Conservation (phyloP, 2,888 invertebrate species). For the Charanyca ferruginea region DNA sequence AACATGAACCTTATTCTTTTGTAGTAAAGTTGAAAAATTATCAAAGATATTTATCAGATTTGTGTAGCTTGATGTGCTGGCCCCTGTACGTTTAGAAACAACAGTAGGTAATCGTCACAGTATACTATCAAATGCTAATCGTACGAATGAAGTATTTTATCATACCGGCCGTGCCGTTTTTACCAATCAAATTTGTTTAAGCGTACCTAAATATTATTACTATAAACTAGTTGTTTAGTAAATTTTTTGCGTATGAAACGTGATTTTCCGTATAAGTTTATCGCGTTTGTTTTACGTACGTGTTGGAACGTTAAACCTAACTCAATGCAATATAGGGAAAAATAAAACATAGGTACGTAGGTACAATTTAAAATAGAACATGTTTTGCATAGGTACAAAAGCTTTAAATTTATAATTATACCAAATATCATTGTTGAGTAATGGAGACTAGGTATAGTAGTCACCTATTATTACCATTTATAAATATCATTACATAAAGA, state of each 20-base stretch:
- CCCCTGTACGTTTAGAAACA: too few species aligned
- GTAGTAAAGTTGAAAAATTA: too few species aligned
- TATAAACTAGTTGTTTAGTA: constrained; percentile 19
- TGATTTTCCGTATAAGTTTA: constrained; percentile 34
- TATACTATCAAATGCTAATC: constrained; percentile 6
- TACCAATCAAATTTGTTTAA: constrained; percentile 3
- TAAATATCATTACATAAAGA: too few species aligned
- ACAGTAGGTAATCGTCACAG: too few species aligned
- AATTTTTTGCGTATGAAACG: constrained; percentile 27
- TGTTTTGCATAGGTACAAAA: constrained; percentile 1
- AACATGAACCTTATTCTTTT: too few species aligned
- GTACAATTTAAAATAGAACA: too few species aligned
- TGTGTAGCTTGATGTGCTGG: too few species aligned
- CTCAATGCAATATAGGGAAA: not conserved
- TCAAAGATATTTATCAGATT: too few species aligned
- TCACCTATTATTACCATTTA: too few species aligned
- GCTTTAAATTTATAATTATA: not conserved
- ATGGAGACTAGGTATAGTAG: too few species aligned
- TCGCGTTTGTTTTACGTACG: constrained; percentile 12
- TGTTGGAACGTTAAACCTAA: constrained; percentile 20
- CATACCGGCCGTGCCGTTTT: constrained; percentile 1
- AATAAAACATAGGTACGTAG: constrained; percentile 4
- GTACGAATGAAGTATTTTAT: not conserved
- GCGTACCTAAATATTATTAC: not conserved
- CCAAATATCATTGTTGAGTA: not conserved